Conservation (phyloP, 2,113 vertebrate species). For the Gymnocephalus cernua region DNA sequence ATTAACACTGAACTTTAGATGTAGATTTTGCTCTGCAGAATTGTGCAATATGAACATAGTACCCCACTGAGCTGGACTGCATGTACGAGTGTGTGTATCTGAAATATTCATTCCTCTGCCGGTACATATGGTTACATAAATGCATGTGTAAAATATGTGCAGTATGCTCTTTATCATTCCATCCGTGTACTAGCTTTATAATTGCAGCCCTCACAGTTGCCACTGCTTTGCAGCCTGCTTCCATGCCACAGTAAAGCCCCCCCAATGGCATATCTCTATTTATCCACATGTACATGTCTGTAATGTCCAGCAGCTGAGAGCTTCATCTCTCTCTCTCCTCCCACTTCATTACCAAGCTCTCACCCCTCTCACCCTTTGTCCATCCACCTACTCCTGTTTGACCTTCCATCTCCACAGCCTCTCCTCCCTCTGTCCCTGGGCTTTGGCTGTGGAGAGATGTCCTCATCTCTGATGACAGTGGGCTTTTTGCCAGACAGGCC, state of each 20-base stretch:
- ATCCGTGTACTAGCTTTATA: constrained; percentile 29
- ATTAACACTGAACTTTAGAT: background rate
- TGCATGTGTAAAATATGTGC: background rate
- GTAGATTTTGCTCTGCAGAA: background rate
- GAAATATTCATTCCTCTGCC: background rate
- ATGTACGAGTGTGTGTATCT: background rate
- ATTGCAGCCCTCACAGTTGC: constrained; percentile 19
- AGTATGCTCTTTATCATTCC: background rate
- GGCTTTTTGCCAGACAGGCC: constrained; percentile 65
- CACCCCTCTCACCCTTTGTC: constrained; percentile 38
- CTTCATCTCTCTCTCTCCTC: constrained; percentile 25
- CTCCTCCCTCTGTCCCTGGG: constrained; percentile 50
- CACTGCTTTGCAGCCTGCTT: constrained; percentile 49
- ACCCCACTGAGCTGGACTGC: background rate
- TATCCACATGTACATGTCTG: constrained; percentile 18
- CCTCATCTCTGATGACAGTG: constrained; percentile 73
- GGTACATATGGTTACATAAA: background rate
- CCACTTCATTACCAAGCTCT: constrained; percentile 41
- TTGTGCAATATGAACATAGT: background rate
- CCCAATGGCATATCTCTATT: constrained; percentile 23
- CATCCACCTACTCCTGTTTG: constrained; percentile 49
- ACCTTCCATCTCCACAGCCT: constrained; percentile 63
- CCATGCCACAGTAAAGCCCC: constrained; percentile 53
- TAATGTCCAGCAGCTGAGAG: constrained; percentile 32
- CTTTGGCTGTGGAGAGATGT: constrained; percentile 54